Base-by-base conservation (phyloP, 2,797 vertebrate genomes). In the Rhynchotus rufescens region DNA sequence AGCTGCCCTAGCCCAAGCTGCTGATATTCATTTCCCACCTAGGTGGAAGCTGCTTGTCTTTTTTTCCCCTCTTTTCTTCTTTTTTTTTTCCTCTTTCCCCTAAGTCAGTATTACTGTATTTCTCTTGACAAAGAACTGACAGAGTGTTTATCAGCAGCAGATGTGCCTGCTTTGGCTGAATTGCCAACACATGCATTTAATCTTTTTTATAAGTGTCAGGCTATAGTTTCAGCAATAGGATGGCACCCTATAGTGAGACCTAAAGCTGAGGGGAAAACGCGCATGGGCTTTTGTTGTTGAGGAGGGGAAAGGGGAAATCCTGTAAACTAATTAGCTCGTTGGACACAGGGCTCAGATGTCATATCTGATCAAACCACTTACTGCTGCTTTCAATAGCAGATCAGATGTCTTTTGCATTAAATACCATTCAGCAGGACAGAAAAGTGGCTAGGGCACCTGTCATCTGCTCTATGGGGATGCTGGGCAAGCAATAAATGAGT, bases 321-420 rank as follows among this genome's bases (percentile, higher is more conserved):
- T 83, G 84, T 78, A 57, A 94, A 93, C 81, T 87, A 93, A 92
- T 95, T 91, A 92, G 79, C 71, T 95, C 21, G 7, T 93, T 90
- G 66, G 86, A 73, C 90, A 95, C 84, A 76, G 66, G 84, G 76
- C 90, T 96, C 84, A 76, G 80, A 90, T 92, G 86, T 92, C 73
- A n/a, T 65, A 87, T 64, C 67, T 93, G 81, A 87, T 93, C 80
- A 90, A 92, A 69, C 84, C 80, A 81, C 82, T 95, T 90, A 90
- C 17, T 49, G 76, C 75, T 90, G 79, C 86, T 89, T 52, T 93
- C 56, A 6, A 45, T 47, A 84, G 86, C 86, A 71, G 91, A 83
- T 96, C 52, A 22, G 60, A 76, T 83, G 82, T 91, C 82, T 92
- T 66, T 8, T 32, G 71, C 54, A 15, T 86, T 89, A 68, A 80